Evolutionary conservation across 2,888 invertebrate genomes (phyloP).

Genomic region (Metopia argyrocephala): DNA sequence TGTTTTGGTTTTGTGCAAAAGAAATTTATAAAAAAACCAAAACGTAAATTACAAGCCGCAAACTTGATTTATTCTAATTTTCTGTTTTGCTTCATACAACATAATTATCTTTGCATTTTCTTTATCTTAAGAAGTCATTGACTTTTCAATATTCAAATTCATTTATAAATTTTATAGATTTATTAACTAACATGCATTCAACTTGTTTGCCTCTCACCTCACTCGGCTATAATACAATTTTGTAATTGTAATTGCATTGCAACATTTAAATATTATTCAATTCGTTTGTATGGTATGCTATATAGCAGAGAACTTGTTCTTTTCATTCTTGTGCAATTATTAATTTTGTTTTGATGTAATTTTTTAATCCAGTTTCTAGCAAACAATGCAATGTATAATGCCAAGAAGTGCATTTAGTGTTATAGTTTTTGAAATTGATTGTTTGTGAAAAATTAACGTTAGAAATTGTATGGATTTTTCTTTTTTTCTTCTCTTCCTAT

Average conservation of each 20-base stretch:
- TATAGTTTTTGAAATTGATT: constrained; percentile 56
- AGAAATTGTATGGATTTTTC: constrained; percentile 23
- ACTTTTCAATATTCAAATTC: constrained; percentile 44
- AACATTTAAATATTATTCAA: constrained; percentile 25
- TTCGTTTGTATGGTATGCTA: not conserved
- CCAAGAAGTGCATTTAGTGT: constrained; percentile 2
- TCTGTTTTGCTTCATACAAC: not conserved
- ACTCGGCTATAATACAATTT: constrained; percentile 41
- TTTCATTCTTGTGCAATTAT: constrained; percentile 20
- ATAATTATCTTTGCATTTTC: constrained; percentile 5
- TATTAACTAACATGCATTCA: constrained; percentile 21
- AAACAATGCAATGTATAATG: not conserved
- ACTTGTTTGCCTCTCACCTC: not conserved
- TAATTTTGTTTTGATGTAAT: constrained; percentile 13
- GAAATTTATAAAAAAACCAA: not conserved
- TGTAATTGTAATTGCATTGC: not conserved
- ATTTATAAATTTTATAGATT: constrained; percentile 55
- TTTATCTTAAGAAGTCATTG: constrained; percentile 42
- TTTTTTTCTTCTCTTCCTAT: too few relatives aligned
- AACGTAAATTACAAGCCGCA: constrained; percentile 33
- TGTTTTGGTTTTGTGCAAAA: not conserved
- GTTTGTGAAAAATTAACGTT: constrained; percentile 51
- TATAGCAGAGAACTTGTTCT: constrained; percentile 54
- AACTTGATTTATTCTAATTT: constrained; percentile 40
- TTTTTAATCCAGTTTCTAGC: constrained; percentile 51